Base-by-base conservation (phyloP, 2,888 invertebrate species). In the Escarpia spicata region DNA sequence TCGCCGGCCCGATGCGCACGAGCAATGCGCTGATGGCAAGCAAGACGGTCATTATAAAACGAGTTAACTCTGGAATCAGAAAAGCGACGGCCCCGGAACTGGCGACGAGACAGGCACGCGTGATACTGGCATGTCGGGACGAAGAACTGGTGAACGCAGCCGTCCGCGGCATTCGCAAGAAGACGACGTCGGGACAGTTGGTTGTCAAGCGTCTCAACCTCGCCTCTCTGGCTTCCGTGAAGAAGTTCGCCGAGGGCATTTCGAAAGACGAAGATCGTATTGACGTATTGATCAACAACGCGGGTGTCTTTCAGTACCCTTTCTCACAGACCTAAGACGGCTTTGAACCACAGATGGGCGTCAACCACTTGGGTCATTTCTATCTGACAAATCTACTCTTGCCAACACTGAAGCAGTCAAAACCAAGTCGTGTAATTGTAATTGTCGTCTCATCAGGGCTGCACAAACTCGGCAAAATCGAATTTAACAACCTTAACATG, bases 1-100 rank as follows among this genome's bases (percentile, higher is more conserved):
- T 93, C 75, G 93, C 92, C 9, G 94, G 94, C 26, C 92, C 89
- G 4, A 90, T 92, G 31, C 94, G 93, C 92, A 90, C 60, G 26
- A 93, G 93, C 75, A 93, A 92, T 12, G 93, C 91, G 2, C 43
- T 58, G 26, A 92, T 96, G 94, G 92, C 91, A 8, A 95, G 95
- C 9, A 96, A 96, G 93, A 97, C 98, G 37, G 98, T 97, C 92
- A 97, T 98, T 43, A 97, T 98, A n/a, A 98, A 98, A 31, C 98
- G 98, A 19, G 98, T 98, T 0, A 98, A 98, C 96, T 97, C 98
- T 92, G 98, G 98, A 0, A 97, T 98, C 93, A 98, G 98, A 0
- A 97, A 97, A 95, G 98, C 98, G 97, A 98, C 98, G 0, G 98
- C 98, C 0, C 97, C 97, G 94, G 98, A 98, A 94, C 96, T 98